Base-by-base conservation (phyloP, 2,113 vertebrate genomes). In the Anolis carolinensis region DNA sequence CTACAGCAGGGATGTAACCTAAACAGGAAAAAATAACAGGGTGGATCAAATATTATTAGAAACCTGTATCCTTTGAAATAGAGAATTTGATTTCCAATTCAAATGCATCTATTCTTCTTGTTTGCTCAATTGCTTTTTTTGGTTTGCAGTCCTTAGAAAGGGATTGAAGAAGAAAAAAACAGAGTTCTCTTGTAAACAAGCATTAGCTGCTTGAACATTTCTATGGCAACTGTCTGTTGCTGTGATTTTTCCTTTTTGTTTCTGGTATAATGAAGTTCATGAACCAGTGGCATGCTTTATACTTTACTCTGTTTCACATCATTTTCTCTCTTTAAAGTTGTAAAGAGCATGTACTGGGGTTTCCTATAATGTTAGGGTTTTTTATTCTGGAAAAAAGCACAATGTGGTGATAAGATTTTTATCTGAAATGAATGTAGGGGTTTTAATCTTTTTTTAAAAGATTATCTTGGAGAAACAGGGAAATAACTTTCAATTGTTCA, bases 191-290 rank as follows among this genome's bases (percentile, higher is more conserved):
- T 96, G 95, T 98, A 96, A 97, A 97, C 97, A 97, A 97, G 96
- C 97, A 96, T 97, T 97, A 93, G 96, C 97, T 96, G 97, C 97
- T 96, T 95, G 95, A 83, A 94, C 92, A 97, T 98, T 97, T 96
- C 97, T 97, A 97, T 98, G 97, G 98, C 95, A 98, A 98, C 97
- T 94, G 97, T 96, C 96, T 96, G 97, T 97, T 97, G 96, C 97
- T 83, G 95, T 95, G 96, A 96, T 97, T 62, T 36, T 94, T 92
- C 94, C 88, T 90, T 93, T 92, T 87, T 79, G 78, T 94, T 85
- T 94, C 94, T 95, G 92, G 94, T 97, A 96, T 95, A 93, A 96
- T 96, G 96, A 95, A 95, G 95, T 96, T 95, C 96, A 95, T 90
- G 94, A 96, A 94, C 95, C 96, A 95, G 95, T 96, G 96, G 96